phyloP scores from a whole-genome alignment of 1,140 invertebrate genomes.

The Aleiodes sp. region DNA sequence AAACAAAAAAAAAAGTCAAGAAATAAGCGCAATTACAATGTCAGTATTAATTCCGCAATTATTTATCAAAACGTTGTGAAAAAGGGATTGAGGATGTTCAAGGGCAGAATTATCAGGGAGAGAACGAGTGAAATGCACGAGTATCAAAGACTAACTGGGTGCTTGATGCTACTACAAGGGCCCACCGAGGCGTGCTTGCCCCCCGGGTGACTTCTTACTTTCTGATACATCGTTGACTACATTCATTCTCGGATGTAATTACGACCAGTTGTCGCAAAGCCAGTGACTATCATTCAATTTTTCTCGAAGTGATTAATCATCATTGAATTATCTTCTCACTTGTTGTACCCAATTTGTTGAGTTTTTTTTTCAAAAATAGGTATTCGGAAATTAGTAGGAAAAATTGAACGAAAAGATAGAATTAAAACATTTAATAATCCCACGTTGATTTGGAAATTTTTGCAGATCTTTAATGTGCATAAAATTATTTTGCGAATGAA shows the following conservation, averaged over 20 bases:
- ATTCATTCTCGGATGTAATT: slow-evolving; percentile 50
- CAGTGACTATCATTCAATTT: slow-evolving; percentile 45
- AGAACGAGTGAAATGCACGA: slow-evolving; percentile 44
- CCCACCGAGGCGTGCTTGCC: slow-evolving; percentile 24
- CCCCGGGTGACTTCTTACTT: slow-evolving; percentile 32
- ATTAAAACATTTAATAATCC: too few species aligned
- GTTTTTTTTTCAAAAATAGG: too few species aligned
- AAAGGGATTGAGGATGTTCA: slow-evolving; percentile 9
- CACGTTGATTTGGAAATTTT: too few species aligned
- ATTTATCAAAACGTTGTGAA: not conserved
- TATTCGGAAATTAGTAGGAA: too few species aligned
- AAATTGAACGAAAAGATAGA: too few species aligned
- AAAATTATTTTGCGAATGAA: too few species aligned
- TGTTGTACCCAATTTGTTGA: not conserved
- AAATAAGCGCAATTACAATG: not conserved
- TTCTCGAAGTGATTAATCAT: not conserved
- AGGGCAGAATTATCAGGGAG: not conserved
- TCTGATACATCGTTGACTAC: slow-evolving; percentile 38
- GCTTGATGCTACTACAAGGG: not conserved
- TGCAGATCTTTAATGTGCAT: too few species aligned
- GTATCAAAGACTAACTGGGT: slow-evolving; percentile 55
- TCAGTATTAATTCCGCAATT: not conserved
- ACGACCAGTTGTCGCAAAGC: slow-evolving; percentile 49
- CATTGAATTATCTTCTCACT: not conserved
- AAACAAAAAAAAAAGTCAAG: not conserved